Conservation (phyloP, 92 coral and sea anemone genomes). For the Porites divaricata region DNA sequence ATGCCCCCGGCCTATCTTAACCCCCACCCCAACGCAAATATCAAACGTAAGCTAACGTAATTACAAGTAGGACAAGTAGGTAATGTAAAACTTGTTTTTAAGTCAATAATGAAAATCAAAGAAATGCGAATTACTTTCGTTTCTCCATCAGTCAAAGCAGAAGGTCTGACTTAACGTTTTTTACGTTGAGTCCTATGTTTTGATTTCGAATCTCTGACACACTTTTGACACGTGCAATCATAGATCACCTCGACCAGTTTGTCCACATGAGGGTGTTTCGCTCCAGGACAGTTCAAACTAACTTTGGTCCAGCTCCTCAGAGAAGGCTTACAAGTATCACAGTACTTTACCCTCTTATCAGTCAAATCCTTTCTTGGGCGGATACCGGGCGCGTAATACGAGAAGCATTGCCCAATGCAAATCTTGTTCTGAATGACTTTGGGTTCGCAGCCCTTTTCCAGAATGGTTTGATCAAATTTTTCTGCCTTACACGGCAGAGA, state of each 20-base stretch:
- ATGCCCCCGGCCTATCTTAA: no score
- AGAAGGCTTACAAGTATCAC: constrained; percentile 77
- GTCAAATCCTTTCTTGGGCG: constrained; percentile 31
- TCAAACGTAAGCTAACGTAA: no score
- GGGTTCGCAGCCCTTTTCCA: constrained; percentile 55
- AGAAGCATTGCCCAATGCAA: constrained; percentile 79
- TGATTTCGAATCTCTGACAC: constrained; percentile 15
- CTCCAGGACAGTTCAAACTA: constrained; percentile 52
- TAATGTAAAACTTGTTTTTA: no score
- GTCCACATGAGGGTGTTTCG: constrained; percentile 43
- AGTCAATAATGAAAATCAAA: no score
- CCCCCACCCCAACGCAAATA: no score
- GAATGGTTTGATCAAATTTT: constrained; percentile 56
- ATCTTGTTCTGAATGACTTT: constrained; percentile 63
- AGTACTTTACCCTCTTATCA: constrained; percentile 45
- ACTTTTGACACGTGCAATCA: constrained; percentile 63
- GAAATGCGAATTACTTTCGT: no score
- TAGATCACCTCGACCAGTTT: constrained; percentile 75
- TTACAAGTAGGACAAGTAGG: no score
- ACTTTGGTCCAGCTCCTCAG: constrained; percentile 69
- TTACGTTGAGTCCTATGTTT: no score
- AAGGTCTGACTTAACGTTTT: no score
- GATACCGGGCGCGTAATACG: constrained; percentile 65
- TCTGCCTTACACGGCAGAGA: constrained; percentile 49
- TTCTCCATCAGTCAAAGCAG: no score